Evolutionary conservation across 2,797 vertebrate species (phyloP), one percentile per base, ranked within the genome.

Genomic region (Buphagus erythrorhynchus): DNA sequence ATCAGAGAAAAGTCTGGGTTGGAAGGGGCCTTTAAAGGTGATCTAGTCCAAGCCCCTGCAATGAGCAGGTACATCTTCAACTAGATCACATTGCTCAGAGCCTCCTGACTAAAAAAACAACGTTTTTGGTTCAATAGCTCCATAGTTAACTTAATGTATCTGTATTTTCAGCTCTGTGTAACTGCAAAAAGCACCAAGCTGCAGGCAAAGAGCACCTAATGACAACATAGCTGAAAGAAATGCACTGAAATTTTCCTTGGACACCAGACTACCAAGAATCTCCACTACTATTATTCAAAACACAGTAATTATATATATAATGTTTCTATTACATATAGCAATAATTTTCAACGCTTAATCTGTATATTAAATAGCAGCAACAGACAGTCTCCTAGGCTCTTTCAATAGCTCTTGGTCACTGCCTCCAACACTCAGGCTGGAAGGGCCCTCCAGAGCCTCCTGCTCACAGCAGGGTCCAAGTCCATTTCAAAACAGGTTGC

Each of bases 141-240:
- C 18, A 38, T 0, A 73, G 36, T 31, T 29, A 69, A 28, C 19
- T 77, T 42, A 63, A 46, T 2, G 3, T 11, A 71, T 11, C 42
- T 46, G 12, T 48, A 68, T 49, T 80, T 85, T 48, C 3, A 6
- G 14, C 48, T 87, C 40, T 1, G 5, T 43, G 16, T 20, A 52
- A 69, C 13, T 28, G 20, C 33, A 33, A 76, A 79, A 76, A 65
- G 11, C 42, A 88, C 21, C 33, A 59, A 43, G 26, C 29, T 58
- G 5, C 13, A 65, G 31, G 45, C 16, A 74, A 84, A 89, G 20
- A 55, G 16, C 13, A 83, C 10, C 22, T 51, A 55, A 81, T 0
- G 0, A 7, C 61, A 84, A 72, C 8, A 11, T 1, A 54, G 5
- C 2, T 1, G 1, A 74, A 69, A 7, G 2, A 67, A 71, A 14